phyloP scores from a whole-genome alignment of 2,888 invertebrate species.

The Agrochola lychnidis region DNA sequence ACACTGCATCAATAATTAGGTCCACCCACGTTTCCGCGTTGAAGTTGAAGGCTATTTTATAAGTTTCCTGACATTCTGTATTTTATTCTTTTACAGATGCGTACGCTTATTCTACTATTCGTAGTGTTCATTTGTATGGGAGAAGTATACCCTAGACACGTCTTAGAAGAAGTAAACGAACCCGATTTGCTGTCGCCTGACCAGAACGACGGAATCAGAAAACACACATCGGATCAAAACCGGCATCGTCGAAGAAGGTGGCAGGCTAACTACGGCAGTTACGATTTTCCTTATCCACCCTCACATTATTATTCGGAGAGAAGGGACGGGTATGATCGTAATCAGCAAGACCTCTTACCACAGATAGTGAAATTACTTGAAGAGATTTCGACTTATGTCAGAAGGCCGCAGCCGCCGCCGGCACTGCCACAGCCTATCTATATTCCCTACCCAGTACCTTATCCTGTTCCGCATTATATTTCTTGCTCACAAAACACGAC shows the following conservation, averaged over 20 bases:
- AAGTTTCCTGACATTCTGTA: slow-evolving; percentile 51
- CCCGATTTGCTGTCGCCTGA: slow-evolving; percentile 59
- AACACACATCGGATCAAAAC: slow-evolving; percentile 64
- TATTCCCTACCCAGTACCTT: slow-evolving; percentile 80
- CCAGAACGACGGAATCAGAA: slow-evolving; percentile 62
- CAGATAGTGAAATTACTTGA: slow-evolving; percentile 79
- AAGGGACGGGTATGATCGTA: slow-evolving; percentile 72
- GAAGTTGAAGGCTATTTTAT: slow-evolving; percentile 46
- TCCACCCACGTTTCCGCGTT: slow-evolving; percentile 49
- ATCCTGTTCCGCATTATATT: slow-evolving; percentile 70
- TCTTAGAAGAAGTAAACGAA: slow-evolving; percentile 69
- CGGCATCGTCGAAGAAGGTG: slow-evolving; percentile 78
- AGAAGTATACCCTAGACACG: slow-evolving; percentile 73
- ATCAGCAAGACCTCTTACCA: slow-evolving; percentile 75
- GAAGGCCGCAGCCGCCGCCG: slow-evolving; percentile 70
- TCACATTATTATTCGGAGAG: slow-evolving; percentile 74
- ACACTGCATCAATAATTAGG: slow-evolving; percentile 24
- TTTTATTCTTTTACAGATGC: slow-evolving; percentile 78
- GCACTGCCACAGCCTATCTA: slow-evolving; percentile 81
- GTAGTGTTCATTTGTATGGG: slow-evolving; percentile 72
- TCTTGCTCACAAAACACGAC: slow-evolving; percentile 66
- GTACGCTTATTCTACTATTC: slow-evolving; percentile 71
- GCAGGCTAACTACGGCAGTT: slow-evolving; percentile 76
- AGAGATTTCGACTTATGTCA: slow-evolving; percentile 77
- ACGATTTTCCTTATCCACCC: slow-evolving; percentile 74